Conservation (phyloP, 2,797 vertebrate genomes). For the Champsocephalus gunnari region DNA sequence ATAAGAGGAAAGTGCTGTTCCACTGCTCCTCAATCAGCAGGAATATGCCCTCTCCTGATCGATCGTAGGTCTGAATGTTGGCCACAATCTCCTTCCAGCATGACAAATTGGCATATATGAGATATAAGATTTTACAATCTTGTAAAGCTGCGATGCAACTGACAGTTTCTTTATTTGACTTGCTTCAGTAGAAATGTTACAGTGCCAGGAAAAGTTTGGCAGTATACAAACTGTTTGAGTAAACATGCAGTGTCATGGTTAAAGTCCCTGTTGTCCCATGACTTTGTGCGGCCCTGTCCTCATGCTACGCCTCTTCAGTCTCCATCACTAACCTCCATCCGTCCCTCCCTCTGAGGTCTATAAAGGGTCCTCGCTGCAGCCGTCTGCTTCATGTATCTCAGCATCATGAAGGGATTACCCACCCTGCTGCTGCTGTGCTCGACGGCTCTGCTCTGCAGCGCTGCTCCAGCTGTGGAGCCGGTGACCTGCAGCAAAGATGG, state of each 20-base stretch:
- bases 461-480: not conserved
- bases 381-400: not conserved
- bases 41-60: no score
- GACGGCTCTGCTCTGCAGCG: slow-evolving; percentile 25
- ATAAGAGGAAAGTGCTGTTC: no score
- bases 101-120: no score
- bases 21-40: no score
- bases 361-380: slow-evolving; percentile 3
- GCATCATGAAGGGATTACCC: slow-evolving; percentile 58
- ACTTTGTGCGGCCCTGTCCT: slow-evolving; percentile 4
- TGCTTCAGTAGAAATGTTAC: not conserved
- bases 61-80: no score
- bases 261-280: slow-evolving; percentile 49
- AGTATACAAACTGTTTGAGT: not conserved
- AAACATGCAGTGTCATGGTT: slow-evolving; percentile 15
- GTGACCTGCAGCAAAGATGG: slow-evolving; percentile 34
- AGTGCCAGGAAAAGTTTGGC: not conserved
- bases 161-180: not conserved
- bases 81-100: no score
- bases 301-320: no score
- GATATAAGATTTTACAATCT: no score
- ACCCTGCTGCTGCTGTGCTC: slow-evolving; percentile 43
- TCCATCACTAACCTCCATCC: not conserved
- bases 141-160: not conserved
- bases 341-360: slow-evolving; percentile 2